A percentile compares a stretch with the other conserved stretches of the same genome.
phyloP scores from a whole-genome alignment of 2,113 vertebrate species.

The Oenanthe melanoleuca region DNA sequence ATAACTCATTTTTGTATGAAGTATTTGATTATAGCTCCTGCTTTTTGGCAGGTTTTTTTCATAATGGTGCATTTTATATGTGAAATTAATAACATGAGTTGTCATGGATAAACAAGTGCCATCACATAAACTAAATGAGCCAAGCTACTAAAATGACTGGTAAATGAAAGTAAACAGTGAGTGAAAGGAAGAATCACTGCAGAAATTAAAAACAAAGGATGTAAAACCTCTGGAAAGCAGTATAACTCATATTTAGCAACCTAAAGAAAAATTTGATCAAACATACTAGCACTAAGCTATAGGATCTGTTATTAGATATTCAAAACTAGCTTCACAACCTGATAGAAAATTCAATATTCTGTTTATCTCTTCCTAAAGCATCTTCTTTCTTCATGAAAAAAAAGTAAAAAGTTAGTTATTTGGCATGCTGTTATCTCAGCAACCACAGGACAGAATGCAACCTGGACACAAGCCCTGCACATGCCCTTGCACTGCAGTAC shows the following conservation, averaged over 20 bases:
- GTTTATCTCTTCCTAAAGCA: neutral
- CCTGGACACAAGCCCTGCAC: fast-evolving
- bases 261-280: neutral
- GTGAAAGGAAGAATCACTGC: neutral
- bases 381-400: neutral
- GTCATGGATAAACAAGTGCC: slow-evolving; percentile 7
- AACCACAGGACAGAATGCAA: neutral
- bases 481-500: fast-evolving
- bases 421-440: neutral
- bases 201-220: neutral
- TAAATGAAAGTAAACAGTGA: neutral
- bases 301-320: neutral
- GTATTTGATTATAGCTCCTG: neutral
- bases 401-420: neutral
- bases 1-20: slow-evolving; percentile 28
- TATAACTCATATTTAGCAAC: neutral
- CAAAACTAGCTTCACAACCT: neutral
- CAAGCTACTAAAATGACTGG: neutral
- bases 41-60: neutral
- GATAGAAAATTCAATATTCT: neutral
- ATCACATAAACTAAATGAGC: neutral
- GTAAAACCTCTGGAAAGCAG: neutral
- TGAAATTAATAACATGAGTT: slow-evolving; percentile 34
- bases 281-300: neutral
- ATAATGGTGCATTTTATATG: neutral